Percentiles rank a stretch among this genome's conserved stretches.
These are phyloP conservation scores for Oncorhynchus keta DNA, from an alignment of 2,113 vertebrate species.

Conservation along the genomic window DNA sequence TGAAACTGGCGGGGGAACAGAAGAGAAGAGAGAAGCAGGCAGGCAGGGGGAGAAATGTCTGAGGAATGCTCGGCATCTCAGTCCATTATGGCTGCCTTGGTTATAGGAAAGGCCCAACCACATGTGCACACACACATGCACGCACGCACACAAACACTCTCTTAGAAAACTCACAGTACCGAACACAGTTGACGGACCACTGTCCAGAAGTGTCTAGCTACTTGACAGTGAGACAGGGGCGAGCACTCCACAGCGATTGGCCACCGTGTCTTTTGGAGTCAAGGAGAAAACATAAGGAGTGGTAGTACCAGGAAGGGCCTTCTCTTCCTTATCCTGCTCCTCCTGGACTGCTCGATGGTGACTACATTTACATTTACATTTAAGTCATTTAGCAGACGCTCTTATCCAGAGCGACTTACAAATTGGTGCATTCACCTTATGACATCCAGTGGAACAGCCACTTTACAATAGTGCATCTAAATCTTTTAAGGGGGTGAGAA, in stretches of 20 bases:
- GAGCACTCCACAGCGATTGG: slow-evolving; percentile 36
- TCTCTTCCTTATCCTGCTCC: background rate
- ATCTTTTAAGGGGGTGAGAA: no score
- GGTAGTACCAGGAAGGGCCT: background rate
- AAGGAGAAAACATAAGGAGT: background rate
- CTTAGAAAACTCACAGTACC: background rate
- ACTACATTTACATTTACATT: no score
- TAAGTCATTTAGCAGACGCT: no score
- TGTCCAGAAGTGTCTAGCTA: background rate
- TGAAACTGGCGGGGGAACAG: no score
- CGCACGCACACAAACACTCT: background rate
- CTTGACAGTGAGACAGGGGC: slow-evolving; percentile 24
- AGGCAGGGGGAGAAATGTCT: slow-evolving; percentile 7
- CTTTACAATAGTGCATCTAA: no score
- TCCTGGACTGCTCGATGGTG: slow-evolving; percentile 1
- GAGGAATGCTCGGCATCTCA: slow-evolving; percentile 41
- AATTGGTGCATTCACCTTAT: no score
- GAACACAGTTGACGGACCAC: background rate
- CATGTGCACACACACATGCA: background rate
- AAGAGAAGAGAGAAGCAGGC: background rate
- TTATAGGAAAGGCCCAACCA: slow-evolving; percentile 17
- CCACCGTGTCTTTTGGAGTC: slow-evolving; percentile 14
- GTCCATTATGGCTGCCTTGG: slow-evolving; percentile 8
- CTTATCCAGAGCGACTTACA: no score
- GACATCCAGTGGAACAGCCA: no score